Evolutionary conservation across 2,113 vertebrate genomes (phyloP).

Genomic region (Phaethornis superciliosus): DNA sequence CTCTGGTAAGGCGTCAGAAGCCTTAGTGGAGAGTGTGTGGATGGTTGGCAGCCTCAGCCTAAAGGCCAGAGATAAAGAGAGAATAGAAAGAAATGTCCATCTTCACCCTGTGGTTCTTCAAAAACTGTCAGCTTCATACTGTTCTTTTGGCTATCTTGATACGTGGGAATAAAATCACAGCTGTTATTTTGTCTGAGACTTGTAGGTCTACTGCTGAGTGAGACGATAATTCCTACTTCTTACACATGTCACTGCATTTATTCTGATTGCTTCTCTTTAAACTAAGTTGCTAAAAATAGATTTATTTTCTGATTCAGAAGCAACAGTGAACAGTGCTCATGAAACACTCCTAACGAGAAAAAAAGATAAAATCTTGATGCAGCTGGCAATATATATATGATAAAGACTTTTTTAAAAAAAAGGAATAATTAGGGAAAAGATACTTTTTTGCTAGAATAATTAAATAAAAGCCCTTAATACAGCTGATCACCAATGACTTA

Average conservation of each 20-base stretch:
- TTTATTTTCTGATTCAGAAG: conserved; percentile 19
- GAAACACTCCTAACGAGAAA: not conserved
- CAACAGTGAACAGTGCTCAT: not conserved
- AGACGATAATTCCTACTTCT: conserved; percentile 16
- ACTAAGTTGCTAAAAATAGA: conserved; percentile 24
- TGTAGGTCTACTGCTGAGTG: not conserved
- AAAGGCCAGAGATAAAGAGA: not conserved
- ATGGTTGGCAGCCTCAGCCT: not conserved
- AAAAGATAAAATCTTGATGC: conserved; percentile 8
- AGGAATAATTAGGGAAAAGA: conserved; percentile 1
- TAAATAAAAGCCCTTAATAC: conserved; percentile 23
- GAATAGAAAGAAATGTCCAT: not conserved
- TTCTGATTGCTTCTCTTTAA: conserved; percentile 42
- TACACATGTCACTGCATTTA: not conserved
- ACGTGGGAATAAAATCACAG: conserved; percentile 5
- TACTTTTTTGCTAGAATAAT: conserved; percentile 37
- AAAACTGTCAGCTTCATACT: not conserved
- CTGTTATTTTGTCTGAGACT: conserved; percentile 41
- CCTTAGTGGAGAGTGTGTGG: not conserved
- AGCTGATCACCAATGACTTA: not conserved
- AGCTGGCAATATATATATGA: conserved; percentile 22
- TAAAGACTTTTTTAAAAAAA: not conserved
- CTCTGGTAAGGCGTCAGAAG: conserved; percentile 5
- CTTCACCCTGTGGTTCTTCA: conserved; percentile 20
- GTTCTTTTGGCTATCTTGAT: conserved; percentile 15